Evolutionary conservation across 2,113 vertebrate genomes (phyloP).

Genomic region (Phainopepla nitens): DNA sequence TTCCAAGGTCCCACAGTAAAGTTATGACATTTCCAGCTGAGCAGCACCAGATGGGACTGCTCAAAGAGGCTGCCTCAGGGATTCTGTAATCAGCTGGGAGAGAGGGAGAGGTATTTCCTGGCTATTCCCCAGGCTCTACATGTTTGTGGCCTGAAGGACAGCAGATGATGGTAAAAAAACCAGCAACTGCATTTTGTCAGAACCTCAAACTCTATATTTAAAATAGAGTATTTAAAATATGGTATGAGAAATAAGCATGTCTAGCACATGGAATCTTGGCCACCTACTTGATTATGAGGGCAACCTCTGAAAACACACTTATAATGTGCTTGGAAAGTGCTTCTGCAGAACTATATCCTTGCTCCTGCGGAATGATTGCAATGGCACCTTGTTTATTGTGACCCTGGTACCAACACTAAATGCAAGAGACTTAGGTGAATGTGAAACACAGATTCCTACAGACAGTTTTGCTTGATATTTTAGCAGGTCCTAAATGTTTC

Average conservation of each 20-base stretch:
- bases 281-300: neutral
- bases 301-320: neutral
- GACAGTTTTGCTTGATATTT: neutral
- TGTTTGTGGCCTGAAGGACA: neutral
- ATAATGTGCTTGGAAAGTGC: neutral
- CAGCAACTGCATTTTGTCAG: neutral
- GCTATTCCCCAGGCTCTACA: neutral
- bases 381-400: neutral
- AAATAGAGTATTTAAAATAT: no score
- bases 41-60: constrained; percentile 5
- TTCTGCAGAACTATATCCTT: neutral
- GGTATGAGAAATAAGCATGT: neutral
- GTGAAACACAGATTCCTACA: neutral
- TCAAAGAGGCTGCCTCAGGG: neutral
- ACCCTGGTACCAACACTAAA: neutral
- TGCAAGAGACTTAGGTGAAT: neutral
- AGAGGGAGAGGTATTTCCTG: constrained; percentile 15
- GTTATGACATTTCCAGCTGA: neutral
- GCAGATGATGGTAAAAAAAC: neutral
- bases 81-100: neutral
- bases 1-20: neutral
- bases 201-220: neutral
- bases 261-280: neutral
- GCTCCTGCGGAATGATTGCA: neutral
- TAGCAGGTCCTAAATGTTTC: neutral